Evolutionary conservation across 2,797 vertebrate species (phyloP).

Genomic region (Pempheris klunzingeri): DNA sequence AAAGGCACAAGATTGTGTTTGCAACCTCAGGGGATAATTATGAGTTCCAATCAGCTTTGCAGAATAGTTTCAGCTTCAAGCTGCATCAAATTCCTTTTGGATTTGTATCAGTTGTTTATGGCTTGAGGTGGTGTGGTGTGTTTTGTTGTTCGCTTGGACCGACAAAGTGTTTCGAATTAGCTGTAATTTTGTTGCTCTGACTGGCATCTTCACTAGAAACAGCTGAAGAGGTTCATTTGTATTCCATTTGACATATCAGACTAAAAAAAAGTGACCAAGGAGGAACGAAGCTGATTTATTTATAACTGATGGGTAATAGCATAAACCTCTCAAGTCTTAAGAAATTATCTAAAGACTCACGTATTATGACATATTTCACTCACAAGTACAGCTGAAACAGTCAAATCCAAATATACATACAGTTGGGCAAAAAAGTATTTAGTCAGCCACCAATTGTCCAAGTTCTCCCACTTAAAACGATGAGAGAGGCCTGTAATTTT

Average conservation of each 20-base stretch:
- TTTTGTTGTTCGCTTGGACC: slow-evolving; percentile 17
- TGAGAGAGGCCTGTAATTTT: no score
- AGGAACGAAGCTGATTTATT: background rate
- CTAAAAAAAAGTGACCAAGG: background rate
- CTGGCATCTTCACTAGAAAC: slow-evolving; percentile 3
- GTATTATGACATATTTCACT: no score
- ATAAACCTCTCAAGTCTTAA: background rate
- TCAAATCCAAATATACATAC: background rate
- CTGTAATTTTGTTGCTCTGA: background rate
- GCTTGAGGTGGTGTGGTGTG: background rate
- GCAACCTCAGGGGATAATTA: background rate
- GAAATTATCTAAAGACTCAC: background rate
- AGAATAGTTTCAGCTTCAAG: background rate
- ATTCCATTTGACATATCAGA: background rate
- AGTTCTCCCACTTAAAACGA: no score
- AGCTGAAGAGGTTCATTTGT: background rate
- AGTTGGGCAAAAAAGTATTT: no score
- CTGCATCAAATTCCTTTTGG: background rate
- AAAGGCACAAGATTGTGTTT: background rate
- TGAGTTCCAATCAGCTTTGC: background rate
- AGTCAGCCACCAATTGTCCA: no score
- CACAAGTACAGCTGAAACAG: no score
- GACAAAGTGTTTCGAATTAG: background rate
- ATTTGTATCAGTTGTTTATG: background rate
- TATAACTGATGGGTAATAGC: background rate